Conservation (phyloP, 1,140 invertebrate species). For the Bursaphelenchus mucronatus region DNA sequence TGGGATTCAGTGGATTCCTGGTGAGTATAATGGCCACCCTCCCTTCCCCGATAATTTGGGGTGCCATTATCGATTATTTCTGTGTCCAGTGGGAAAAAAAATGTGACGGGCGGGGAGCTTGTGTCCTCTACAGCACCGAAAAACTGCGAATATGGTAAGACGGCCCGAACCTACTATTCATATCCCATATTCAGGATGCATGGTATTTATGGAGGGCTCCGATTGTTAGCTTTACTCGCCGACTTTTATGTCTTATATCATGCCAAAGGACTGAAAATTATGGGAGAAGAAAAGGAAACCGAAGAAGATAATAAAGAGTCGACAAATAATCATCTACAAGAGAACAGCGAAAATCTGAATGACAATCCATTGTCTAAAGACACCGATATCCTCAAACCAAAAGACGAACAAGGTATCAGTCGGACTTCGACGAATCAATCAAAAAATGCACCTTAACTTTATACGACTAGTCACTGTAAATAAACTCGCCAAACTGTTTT, state of each 20-base stretch:
- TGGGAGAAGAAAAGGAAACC: conserved; percentile 1
- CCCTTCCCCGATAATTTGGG: conserved; percentile 62
- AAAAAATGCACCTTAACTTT: background rate
- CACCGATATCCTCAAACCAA: too few relatives aligned
- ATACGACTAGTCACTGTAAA: background rate
- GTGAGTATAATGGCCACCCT: conserved; percentile 45
- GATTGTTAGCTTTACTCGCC: conserved; percentile 48
- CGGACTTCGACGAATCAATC: background rate
- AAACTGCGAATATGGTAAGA: conserved; percentile 44
- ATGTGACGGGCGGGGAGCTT: conserved; percentile 59
- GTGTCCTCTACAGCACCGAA: conserved; percentile 58
- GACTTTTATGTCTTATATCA: conserved; percentile 55
- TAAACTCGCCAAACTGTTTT: conserved; percentile 6
- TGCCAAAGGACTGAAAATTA: conserved; percentile 31
- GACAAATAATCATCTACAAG: background rate
- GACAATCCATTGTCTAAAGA: too few relatives aligned
- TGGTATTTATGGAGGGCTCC: conserved; percentile 47
- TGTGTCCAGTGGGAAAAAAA: conserved; percentile 60
- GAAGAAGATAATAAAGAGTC: conserved; percentile 1
- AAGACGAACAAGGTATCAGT: background rate
- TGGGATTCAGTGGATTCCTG: conserved; percentile 60
- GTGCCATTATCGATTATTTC: conserved; percentile 60
- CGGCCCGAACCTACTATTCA: background rate
- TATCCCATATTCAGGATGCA: conserved; percentile 40
- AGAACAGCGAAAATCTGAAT: background rate